Evolutionary conservation across 2,113 vertebrate genomes (phyloP).

Genomic region (Strix aluco): DNA sequence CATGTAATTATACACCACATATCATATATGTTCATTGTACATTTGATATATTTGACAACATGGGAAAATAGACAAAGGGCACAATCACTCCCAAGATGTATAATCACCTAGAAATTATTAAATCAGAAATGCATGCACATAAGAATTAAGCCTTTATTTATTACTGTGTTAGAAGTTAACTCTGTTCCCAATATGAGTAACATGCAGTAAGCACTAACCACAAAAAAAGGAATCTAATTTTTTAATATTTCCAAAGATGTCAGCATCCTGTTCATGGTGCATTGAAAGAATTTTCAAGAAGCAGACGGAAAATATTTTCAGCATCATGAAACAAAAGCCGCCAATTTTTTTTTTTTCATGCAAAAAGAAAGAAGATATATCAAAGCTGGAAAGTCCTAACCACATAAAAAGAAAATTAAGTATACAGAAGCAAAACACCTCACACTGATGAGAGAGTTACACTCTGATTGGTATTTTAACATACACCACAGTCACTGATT

Average conservation of each 20-base stretch:
- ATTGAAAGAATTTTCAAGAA: not conserved
- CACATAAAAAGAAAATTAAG: not conserved
- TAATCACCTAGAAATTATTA: not conserved
- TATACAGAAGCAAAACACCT: not conserved
- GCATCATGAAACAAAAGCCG: not conserved
- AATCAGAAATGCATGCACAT: not conserved
- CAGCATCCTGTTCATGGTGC: not conserved
- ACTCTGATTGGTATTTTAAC: not conserved
- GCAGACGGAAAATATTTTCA: not conserved
- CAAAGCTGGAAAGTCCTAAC: not conserved
- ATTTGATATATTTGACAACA: not conserved
- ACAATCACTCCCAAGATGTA: not conserved
- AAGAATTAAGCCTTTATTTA: not conserved
- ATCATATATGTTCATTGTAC: not conserved
- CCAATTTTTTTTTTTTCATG: not conserved
- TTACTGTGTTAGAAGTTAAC: not conserved
- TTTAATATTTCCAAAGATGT: not conserved
- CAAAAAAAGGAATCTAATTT: not conserved
- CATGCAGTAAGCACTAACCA: not conserved
- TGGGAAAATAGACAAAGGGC: not conserved
- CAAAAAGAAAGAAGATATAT: not conserved
- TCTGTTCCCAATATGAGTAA: not conserved
- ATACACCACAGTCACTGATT: not conserved
- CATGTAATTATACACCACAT: not conserved
- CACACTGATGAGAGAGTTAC: constrained; percentile 9